Percentiles rank a stretch among this genome's conserved stretches.
These are phyloP conservation scores for Naja naja DNA, from an alignment of 2,113 vertebrate genomes.

Conservation along the genomic window DNA sequence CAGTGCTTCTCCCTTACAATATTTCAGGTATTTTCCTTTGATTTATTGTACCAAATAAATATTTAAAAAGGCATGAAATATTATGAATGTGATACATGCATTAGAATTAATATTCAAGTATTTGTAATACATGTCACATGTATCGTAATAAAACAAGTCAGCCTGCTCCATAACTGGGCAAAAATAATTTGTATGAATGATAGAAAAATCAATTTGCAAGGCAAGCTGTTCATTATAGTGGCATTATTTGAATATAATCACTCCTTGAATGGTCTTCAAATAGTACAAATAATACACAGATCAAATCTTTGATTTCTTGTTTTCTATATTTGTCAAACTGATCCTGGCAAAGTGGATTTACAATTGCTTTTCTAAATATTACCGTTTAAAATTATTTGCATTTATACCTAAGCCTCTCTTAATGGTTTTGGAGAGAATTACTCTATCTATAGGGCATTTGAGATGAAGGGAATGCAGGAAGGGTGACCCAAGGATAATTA, in stretches of 20 bases:
- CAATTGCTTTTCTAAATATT: not conserved
- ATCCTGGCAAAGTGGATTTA: not conserved
- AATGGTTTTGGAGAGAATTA: not conserved
- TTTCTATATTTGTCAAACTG: not conserved
- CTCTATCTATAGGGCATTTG: not conserved
- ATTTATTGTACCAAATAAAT: not conserved
- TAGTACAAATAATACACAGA: slow-evolving; percentile 3
- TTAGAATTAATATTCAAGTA: not conserved
- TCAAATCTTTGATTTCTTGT: not conserved
- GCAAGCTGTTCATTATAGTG: not conserved
- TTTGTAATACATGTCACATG: not conserved
- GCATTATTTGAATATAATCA: not conserved
- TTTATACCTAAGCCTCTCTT: not conserved
- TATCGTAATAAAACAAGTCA: not conserved
- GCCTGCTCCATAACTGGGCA: not conserved
- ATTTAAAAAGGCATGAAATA: not conserved
- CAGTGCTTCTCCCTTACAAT: not conserved
- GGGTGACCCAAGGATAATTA: not conserved
- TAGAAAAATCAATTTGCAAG: not conserved
- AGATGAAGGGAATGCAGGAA: not conserved
- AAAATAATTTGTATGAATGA: not conserved
- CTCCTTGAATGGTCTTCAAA: not conserved
- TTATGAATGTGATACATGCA: not conserved
- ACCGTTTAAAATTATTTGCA: not conserved
- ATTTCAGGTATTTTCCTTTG: not conserved